Percentiles rank a stretch among this genome's conserved stretches.
Evolutionary conservation across 2,113 vertebrate genomes (phyloP).

Genomic region (Oncorhynchus gorbuscha): DNA sequence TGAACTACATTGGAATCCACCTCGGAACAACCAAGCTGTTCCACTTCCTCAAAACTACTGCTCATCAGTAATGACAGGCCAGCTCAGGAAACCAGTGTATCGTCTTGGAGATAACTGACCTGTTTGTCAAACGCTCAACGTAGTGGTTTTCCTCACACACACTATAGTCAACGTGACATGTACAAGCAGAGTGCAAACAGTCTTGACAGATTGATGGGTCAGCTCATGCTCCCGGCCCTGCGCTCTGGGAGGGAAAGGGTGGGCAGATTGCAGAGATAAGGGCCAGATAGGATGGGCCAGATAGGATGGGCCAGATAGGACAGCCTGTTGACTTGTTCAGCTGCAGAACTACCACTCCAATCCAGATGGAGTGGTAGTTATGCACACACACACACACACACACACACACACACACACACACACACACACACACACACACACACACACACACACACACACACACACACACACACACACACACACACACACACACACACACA

Average conservation of each 20-base stretch:
- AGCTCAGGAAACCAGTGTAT: conserved; percentile 2
- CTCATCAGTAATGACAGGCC: not conserved
- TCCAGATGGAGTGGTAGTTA: conserved; percentile 27
- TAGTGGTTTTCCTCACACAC: conserved; percentile 3
- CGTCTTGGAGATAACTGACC: conserved; percentile 2
- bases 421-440: too few species aligned
- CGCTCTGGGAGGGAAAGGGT: not conserved
- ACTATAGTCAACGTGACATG: conserved; percentile 9
- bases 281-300: not conserved
- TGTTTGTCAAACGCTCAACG: conserved; percentile 7
- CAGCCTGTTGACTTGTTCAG: not conserved
- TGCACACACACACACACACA: too few species aligned
- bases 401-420: too few species aligned
- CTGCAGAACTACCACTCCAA: conserved; percentile 24
- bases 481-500: too few species aligned
- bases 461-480: too few species aligned
- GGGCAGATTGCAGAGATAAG: conserved; percentile 1
- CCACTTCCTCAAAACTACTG: not conserved
- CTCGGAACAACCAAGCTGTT: too few species aligned
- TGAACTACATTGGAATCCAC: too few species aligned
- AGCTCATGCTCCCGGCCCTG: not conserved
- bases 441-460: too few species aligned
- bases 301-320: not conserved
- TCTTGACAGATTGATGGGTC: conserved; percentile 22
- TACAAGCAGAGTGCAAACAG: not conserved